Evolutionary conservation across 2,113 vertebrate genomes (phyloP), one percentile per base, ranked within the genome.

Genomic region (Phrynosoma blainvillii): DNA sequence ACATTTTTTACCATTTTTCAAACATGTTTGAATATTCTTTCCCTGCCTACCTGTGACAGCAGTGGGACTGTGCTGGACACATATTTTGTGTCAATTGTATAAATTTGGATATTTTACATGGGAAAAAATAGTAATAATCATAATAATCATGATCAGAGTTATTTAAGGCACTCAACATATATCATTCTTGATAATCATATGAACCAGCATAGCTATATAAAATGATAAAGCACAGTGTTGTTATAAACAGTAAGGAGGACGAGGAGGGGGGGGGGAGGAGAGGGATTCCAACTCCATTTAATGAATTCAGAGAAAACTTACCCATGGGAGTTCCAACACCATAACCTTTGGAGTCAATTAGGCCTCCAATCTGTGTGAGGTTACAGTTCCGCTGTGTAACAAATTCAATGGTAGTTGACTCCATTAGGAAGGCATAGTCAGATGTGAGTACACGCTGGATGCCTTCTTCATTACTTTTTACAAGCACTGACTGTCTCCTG

Each of bases 401-500:
- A 91, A 98, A 99, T 93, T 99, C 99, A 10, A 99, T 99, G 93
- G 98, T 99, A 91, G 99, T 99, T 11, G 99, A 99, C 96, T 99
- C 99, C 98, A 99, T 99, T 91, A 99, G 96, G 96, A 99, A 99
- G 13, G 99, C 98, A 36, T 99, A 99, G 96, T 99, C 98, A 1
- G 99, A 99, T 84, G 98, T 99, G 92, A 99, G 98, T 84, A 99
- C 99, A 0, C 98, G 97, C 84, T 99, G 98, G 92, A 99, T 99
- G 30, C 99, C 98, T 95, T 99, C 99, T 91, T 99, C 99, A 27
- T 98, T 97, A 86, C 98, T 98, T 96, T 99, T 99, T 93, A 99
- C 98, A 96, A 99, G 98, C 87, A 99, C 98, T 0, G 99, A 98
- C 94, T 99, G 99, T 84, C 97, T 97, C 78, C 99, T 97, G 95